Evolutionary conservation across 2,888 invertebrate species (phyloP).

Genomic region (Calameuta idolon): DNA sequence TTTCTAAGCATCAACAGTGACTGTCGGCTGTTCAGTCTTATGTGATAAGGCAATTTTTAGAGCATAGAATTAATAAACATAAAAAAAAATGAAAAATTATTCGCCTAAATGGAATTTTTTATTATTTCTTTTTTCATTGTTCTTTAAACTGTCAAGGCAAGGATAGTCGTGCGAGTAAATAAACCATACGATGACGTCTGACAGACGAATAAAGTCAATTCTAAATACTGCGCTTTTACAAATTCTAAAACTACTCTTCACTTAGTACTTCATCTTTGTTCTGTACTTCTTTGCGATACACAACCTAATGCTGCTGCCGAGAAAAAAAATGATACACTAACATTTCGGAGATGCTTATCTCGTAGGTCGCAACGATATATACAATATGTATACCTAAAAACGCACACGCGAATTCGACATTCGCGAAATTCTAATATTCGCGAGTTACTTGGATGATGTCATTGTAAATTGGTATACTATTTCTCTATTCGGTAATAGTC

Average conservation of each 20-base stretch:
- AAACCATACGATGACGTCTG: background rate
- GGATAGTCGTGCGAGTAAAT: background rate
- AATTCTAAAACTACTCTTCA: background rate
- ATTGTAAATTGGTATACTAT: constrained; percentile 15
- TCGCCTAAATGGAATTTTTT: background rate
- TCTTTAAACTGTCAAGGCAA: background rate
- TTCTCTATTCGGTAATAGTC: constrained; percentile 10
- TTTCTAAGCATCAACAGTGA: constrained; percentile 24
- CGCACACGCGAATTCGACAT: background rate
- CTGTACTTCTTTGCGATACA: background rate
- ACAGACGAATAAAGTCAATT: background rate
- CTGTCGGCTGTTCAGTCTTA: constrained; percentile 53
- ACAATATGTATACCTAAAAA: background rate
- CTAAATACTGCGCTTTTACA: background rate
- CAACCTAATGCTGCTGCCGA: background rate
- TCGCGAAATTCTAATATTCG: background rate
- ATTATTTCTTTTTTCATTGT: background rate
- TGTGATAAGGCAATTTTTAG: constrained; percentile 50
- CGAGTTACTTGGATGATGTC: background rate
- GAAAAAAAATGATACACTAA: background rate
- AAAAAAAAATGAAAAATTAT: background rate
- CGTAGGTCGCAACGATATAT: background rate
- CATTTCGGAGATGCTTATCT: background rate
- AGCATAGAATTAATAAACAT: background rate
- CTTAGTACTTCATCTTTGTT: background rate